Conservation (phyloP, 1,140 invertebrate genomes). For the Tribolium madens region DNA sequence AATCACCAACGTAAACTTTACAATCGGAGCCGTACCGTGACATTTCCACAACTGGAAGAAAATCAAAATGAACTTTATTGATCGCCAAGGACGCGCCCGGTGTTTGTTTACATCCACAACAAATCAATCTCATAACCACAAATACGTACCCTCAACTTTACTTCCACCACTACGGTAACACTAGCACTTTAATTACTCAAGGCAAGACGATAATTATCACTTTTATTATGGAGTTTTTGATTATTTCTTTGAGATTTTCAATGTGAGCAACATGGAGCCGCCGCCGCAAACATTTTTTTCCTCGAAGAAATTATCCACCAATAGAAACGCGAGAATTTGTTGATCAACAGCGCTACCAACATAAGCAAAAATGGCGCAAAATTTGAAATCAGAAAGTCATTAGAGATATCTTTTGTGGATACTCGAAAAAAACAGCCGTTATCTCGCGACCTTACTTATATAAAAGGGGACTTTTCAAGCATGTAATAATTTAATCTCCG, state of each 20-base stretch:
- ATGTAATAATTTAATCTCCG: constrained; percentile 32
- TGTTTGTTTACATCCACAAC: constrained; percentile 33
- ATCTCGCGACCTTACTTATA: constrained; percentile 16
- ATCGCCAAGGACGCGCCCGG: constrained; percentile 39
- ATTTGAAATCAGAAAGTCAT: constrained; percentile 6
- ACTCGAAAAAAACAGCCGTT: constrained; percentile 7
- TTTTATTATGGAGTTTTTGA: neutral
- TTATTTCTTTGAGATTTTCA: neutral
- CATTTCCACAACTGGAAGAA: constrained; percentile 68
- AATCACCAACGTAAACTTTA: constrained; percentile 97
- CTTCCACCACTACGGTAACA: neutral
- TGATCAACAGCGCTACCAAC: neutral
- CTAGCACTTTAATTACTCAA: neutral
- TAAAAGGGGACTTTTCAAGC: constrained; percentile 1
- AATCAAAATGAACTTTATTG: constrained; percentile 43
- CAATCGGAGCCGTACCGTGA: constrained; percentile 87
- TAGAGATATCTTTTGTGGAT: too few relatives aligned
- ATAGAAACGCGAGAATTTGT: neutral
- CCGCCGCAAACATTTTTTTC: neutral
- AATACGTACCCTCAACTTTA: neutral
- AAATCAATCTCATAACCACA: neutral
- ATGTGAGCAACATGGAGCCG: neutral
- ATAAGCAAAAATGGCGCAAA: neutral
- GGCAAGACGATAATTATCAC: neutral
- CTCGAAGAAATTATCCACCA: neutral